Percentiles rank a stretch among this genome's conserved stretches.
Conservation (phyloP, 2,888 invertebrate species). For the Theodoxus fluviatilis region DNA sequence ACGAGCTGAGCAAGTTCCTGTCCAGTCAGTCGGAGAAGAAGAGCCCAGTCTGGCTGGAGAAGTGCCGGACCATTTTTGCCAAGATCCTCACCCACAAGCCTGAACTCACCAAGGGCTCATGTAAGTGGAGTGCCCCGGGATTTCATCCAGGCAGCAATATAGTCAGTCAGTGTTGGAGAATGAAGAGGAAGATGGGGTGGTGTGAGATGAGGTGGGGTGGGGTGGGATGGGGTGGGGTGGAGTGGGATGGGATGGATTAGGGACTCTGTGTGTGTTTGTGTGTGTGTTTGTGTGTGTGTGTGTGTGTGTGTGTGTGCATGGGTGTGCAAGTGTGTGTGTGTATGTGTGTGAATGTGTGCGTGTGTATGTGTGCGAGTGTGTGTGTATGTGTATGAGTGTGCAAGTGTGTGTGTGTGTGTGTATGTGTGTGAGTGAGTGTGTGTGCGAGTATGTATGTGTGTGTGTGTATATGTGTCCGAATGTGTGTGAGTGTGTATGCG, state of each 20-base stretch:
- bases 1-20: conserved; percentile 57
- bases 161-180: conserved; percentile 6
- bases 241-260: neutral
- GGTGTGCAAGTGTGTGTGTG: neutral
- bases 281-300: conserved; percentile 15
- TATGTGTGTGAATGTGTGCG: neutral
- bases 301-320: conserved; percentile 13
- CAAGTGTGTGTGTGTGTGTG: conserved; percentile 6
- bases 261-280: neutral
- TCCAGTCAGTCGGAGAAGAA: conserved; percentile 45
- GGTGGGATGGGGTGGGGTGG: neutral
- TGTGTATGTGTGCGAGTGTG: neutral
- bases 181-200: neutral
- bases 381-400: neutral
- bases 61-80: conserved; percentile 47
- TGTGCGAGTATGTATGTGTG: neutral
- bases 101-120: conserved; percentile 54
- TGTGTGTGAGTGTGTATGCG: conserved; percentile 4
- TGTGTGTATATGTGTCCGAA: conserved; percentile 1
- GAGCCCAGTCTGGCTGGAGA: conserved; percentile 54
- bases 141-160: neutral
- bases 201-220: neutral
- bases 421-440: neutral
- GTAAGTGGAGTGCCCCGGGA: conserved; percentile 36
- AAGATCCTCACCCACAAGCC: conserved; percentile 50